Evolutionary conservation across 1,140 invertebrate species (phyloP).

Genomic region (Metopolophium dirhodum): DNA sequence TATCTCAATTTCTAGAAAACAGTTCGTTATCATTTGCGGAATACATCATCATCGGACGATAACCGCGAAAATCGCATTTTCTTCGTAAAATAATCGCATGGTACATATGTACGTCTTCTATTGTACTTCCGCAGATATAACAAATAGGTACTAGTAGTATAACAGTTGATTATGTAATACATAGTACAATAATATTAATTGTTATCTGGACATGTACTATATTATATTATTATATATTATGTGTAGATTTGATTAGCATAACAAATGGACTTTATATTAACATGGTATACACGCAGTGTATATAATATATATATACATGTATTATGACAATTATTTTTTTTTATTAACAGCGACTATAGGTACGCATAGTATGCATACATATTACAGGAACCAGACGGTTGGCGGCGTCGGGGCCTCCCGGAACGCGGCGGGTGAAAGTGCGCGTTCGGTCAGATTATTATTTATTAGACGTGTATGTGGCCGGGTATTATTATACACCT

Average conservation of each 20-base stretch:
- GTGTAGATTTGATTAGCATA: background rate
- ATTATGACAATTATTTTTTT: conserved; percentile 5
- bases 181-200: background rate
- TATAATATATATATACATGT: background rate
- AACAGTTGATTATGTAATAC: background rate
- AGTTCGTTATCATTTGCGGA: background rate
- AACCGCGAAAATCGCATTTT: background rate
- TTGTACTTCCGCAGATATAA: background rate
- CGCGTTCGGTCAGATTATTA: conserved; percentile 11
- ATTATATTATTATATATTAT: background rate
- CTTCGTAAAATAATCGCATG: background rate
- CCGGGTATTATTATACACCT: background rate
- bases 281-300: background rate
- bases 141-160: background rate
- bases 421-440: conserved; percentile 50
- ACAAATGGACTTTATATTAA: background rate
- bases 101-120: background rate
- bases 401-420: background rate
- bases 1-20: conserved; percentile 4
- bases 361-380: background rate
- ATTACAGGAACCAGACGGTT: background rate
- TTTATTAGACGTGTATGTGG: background rate
- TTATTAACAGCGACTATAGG: background rate
- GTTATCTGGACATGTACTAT: background rate
- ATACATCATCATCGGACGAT: background rate